These are phyloP conservation scores for Cassiopea andromeda DNA, from an alignment of 30 jellyfish, hydroid and myxozoan genomes.

Conservation along the genomic window DNA sequence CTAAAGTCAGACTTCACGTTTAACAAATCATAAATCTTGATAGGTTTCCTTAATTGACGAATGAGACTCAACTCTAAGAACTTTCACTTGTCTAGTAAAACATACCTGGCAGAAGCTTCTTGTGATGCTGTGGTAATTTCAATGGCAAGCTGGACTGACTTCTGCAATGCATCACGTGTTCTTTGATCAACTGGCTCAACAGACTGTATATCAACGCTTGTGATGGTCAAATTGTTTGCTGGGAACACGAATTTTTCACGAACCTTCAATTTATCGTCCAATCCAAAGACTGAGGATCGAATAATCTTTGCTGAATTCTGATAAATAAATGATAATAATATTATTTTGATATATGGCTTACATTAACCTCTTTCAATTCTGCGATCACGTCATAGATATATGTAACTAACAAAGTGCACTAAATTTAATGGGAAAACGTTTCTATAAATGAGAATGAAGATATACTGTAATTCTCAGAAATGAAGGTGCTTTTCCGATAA, in stretches of 20 bases:
- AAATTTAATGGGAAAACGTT: too few relatives aligned
- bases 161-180: constrained; percentile 98
- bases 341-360: too few relatives aligned
- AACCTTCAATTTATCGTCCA: constrained; percentile 89
- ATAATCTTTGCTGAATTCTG: constrained; percentile 93
- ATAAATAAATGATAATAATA: background rate
- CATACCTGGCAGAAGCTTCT: constrained; percentile 97
- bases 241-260: constrained; percentile 94
- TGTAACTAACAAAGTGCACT: too few relatives aligned
- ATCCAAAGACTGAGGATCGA: constrained; percentile 97
- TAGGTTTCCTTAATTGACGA: background rate
- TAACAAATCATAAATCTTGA: too few relatives aligned
- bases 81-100: background rate
- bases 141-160: constrained; percentile 96
- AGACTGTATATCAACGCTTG: constrained; percentile 98
- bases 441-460: too few relatives aligned
- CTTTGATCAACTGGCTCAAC: constrained; percentile 99
- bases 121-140: constrained; percentile 99
- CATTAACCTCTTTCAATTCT: too few relatives aligned
- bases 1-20: too few relatives aligned
- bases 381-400: too few relatives aligned
- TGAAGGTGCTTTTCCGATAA: too few relatives aligned
- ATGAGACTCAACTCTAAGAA: background rate
- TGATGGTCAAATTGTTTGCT: constrained; percentile 85
- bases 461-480: too few relatives aligned